Evolutionary conservation across 2,888 invertebrate genomes (phyloP).

Genomic region (Sipha maydis): DNA sequence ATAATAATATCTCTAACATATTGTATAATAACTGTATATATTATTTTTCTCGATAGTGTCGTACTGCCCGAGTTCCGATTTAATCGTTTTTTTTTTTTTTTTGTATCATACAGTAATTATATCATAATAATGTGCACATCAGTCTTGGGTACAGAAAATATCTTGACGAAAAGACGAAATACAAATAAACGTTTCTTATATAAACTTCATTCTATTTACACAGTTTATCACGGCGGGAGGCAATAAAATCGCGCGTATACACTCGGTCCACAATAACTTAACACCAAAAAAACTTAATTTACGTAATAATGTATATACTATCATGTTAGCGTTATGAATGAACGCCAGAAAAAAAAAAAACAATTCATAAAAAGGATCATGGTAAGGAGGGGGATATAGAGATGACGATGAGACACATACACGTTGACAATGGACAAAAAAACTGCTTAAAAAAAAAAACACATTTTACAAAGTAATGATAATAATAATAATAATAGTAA

Average conservation of each 20-base stretch:
- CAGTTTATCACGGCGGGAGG: not conserved
- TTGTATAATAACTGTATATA: not conserved
- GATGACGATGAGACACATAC: conserved; percentile 49
- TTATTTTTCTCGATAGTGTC: not conserved
- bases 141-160: conserved; percentile 54
- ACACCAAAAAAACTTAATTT: conserved; percentile 33
- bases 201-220: conserved; percentile 11
- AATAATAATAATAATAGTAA: conserved; percentile 24
- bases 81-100: not conserved
- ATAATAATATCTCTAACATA: not conserved
- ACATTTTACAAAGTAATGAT: conserved; percentile 11
- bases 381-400: not conserved
- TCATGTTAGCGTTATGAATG: not conserved
- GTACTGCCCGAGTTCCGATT: conserved; percentile 27
- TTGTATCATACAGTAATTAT: conserved; percentile 27
- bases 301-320: conserved; percentile 15
- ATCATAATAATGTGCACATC: conserved; percentile 48
- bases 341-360: not conserved
- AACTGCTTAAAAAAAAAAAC: conserved; percentile 18
- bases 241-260: conserved; percentile 38
- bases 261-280: conserved; percentile 34
- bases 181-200: conserved; percentile 1
- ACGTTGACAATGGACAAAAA: conserved; percentile 42
- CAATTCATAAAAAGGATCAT: not conserved
- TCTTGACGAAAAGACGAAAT: conserved; percentile 14